Evolutionary conservation across 2,888 invertebrate species (phyloP).

Genomic region (Drosophila peninsularis): DNA sequence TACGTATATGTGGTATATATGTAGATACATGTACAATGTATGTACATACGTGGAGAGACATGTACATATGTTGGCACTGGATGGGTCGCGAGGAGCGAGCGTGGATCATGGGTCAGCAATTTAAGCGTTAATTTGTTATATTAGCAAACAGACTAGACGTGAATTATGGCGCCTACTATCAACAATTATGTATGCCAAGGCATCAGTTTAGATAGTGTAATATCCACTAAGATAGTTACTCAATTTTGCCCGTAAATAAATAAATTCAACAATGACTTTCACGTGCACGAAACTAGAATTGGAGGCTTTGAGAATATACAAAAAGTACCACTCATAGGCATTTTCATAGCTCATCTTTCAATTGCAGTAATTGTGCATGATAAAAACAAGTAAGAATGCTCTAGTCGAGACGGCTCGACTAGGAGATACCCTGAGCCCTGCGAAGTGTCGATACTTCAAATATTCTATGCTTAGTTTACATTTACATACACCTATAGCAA

Average conservation of each 20-base stretch:
- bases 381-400: too few relatives aligned
- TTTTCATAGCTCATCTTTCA: conserved; percentile 19
- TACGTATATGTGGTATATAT: too few relatives aligned
- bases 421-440: too few relatives aligned
- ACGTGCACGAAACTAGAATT: not conserved
- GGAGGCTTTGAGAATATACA: not conserved
- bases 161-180: conserved; percentile 35
- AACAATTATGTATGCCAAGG: not conserved
- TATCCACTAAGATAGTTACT: not conserved
- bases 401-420: too few relatives aligned
- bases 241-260: not conserved
- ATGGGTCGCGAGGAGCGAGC: conserved; percentile 5
- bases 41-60: not conserved
- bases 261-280: not conserved
- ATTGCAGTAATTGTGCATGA: conserved; percentile 30
- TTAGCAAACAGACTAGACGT: conserved; percentile 45
- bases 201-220: not conserved
- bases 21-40: too few relatives aligned
- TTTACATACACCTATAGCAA: too few relatives aligned
- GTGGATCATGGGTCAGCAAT: conserved; percentile 46
- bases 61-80: conserved; percentile 3
- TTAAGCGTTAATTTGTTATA: conserved; percentile 53
- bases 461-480: too few relatives aligned
- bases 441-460: too few relatives aligned
- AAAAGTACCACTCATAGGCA: not conserved